phyloP scores from a whole-genome alignment of 2,888 invertebrate genomes.

The Melangyna quadrimaculata region DNA sequence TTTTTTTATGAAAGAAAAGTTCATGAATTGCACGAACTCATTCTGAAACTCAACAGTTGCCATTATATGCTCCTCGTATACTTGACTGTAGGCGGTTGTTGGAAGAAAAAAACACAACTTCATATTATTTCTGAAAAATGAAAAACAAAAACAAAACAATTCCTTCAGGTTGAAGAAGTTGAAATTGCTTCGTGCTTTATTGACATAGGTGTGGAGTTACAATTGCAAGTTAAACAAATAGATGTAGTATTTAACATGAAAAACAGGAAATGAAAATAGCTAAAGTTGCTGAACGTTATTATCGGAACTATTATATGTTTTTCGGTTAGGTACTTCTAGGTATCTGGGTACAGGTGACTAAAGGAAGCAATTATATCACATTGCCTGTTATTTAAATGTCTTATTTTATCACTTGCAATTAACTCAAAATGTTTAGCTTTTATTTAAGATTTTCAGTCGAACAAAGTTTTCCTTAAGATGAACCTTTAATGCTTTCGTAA shows the following conservation, averaged over 20 bases:
- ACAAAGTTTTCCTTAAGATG: too few species aligned
- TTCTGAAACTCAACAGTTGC: conserved; percentile 14
- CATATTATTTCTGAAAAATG: not conserved
- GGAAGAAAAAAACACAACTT: not conserved
- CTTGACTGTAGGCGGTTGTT: not conserved
- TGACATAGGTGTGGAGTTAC: conserved; percentile 16
- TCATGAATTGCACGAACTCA: conserved; percentile 4
- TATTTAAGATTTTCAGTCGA: not conserved
- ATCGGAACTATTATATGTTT: not conserved
- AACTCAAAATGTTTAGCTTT: not conserved
- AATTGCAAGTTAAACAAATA: conserved; percentile 4
- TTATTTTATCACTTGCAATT: not conserved
- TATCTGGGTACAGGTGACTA: not conserved
- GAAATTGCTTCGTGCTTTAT: conserved; percentile 11
- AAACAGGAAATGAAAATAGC: not conserved
- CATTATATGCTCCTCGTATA: not conserved
- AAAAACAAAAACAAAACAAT: not conserved
- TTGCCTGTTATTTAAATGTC: not conserved
- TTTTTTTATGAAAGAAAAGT: conserved; percentile 5
- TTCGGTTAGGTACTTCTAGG: too few species aligned
- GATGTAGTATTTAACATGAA: not conserved
- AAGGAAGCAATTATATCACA: not conserved
- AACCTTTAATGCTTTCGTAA: too few species aligned
- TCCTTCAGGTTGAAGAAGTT: not conserved
- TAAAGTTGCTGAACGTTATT: not conserved